These are phyloP conservation scores for Acronicta leporina DNA, from an alignment of 2,888 invertebrate species.

Conservation along the genomic window DNA sequence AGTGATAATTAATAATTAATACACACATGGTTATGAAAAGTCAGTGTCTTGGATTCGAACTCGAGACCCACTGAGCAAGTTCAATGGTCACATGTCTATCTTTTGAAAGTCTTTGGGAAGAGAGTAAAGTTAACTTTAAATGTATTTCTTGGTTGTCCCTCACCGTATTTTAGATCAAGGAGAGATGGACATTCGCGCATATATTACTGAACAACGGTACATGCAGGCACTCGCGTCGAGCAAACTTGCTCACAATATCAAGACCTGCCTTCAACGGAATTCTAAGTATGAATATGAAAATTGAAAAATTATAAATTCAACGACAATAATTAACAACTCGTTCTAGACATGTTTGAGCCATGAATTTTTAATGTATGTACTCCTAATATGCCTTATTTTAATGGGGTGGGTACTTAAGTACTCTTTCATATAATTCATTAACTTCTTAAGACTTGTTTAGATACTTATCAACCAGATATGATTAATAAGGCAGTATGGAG, in stretches of 20 bases:
- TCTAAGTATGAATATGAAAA: constrained; percentile 48
- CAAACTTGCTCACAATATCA: constrained; percentile 4
- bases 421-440: constrained; percentile 6
- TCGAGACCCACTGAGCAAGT: no score
- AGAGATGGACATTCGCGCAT: constrained; percentile 8
- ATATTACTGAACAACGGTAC: constrained; percentile 24
- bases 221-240: not conserved
- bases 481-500: not conserved
- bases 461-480: constrained; percentile 6
- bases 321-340: constrained; percentile 38
- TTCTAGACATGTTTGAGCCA: constrained; percentile 28
- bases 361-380: constrained; percentile 21
- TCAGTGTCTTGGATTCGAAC: no score
- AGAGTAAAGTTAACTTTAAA: no score
- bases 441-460: constrained; percentile 7
- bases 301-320: constrained; percentile 53
- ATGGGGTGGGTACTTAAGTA: constrained; percentile 2
- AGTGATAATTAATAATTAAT: no score
- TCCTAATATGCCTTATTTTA: constrained; percentile 15
- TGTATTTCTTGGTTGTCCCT: not conserved
- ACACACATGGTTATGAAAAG: no score
- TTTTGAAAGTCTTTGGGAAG: no score
- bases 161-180: not conserved
- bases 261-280: constrained; percentile 16
- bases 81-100: no score